These are phyloP conservation scores for Athalia circularis DNA, from an alignment of 2,888 invertebrate species.

Conservation along the genomic window DNA sequence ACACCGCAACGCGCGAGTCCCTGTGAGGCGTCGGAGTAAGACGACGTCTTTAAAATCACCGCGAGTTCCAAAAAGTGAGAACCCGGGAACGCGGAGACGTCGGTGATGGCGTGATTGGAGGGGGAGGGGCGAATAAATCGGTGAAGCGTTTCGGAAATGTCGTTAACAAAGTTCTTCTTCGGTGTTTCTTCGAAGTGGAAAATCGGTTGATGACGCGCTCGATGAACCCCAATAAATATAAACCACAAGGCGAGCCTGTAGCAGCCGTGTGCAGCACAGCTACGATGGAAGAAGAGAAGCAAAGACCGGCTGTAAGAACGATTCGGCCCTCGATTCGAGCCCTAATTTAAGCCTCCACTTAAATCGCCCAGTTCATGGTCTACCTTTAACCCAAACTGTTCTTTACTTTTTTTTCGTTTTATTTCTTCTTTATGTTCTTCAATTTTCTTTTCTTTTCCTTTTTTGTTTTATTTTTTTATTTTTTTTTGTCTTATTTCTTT, in stretches of 20 bases:
- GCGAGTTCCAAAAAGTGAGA: no score
- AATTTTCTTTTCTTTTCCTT: slow-evolving; percentile 46
- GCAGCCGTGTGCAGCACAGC: neutral
- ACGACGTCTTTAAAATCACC: neutral
- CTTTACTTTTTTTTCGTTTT: slow-evolving; percentile 47
- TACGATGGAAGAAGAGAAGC: neutral
- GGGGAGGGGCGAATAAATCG: slow-evolving; percentile 27
- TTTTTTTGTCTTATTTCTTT: slow-evolving; percentile 44
- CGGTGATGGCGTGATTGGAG: neutral
- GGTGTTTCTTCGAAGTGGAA: slow-evolving; percentile 63
- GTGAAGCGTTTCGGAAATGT: slow-evolving; percentile 62
- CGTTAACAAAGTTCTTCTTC: slow-evolving; percentile 62
- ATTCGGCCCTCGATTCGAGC: slow-evolving; percentile 41
- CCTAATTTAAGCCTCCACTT: slow-evolving; percentile 47
- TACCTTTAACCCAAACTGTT: slow-evolving; percentile 42
- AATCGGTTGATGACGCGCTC: slow-evolving; percentile 44
- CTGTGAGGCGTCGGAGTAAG: neutral
- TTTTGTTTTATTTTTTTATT: slow-evolving; percentile 48
- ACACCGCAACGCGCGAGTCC: neutral
- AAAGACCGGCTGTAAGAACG: slow-evolving; percentile 11
- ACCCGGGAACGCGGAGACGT: no score
- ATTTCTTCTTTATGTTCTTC: slow-evolving; percentile 55
- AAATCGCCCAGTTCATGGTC: slow-evolving; percentile 68
- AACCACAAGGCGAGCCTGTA: slow-evolving; percentile 62
- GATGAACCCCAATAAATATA: slow-evolving; percentile 72